Evolutionary conservation across 2,888 invertebrate species (phyloP).

Genomic region (Podabrus alpinus): DNA sequence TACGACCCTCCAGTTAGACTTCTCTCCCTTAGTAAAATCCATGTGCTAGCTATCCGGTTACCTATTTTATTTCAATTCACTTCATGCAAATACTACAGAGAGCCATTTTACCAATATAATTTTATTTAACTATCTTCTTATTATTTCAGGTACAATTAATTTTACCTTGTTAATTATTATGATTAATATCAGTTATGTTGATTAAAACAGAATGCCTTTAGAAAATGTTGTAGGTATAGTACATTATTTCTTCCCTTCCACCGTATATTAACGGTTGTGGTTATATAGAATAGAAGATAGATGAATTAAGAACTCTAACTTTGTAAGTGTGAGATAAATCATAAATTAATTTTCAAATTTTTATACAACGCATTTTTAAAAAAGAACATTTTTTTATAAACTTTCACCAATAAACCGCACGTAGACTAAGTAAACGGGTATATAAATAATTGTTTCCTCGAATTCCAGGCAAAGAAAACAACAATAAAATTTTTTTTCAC

Average conservation of each 20-base stretch:
- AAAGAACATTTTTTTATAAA: neutral
- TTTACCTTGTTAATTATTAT: conserved; percentile 7
- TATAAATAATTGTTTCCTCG: too few species aligned
- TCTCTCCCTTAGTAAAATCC: conserved; percentile 16
- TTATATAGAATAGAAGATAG: neutral
- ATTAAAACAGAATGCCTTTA: conserved; percentile 9
- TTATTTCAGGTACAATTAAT: conserved; percentile 6
- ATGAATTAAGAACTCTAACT: neutral
- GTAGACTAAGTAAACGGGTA: too few species aligned
- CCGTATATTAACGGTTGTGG: conserved; percentile 2
- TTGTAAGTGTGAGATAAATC: neutral
- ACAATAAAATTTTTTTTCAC: neutral
- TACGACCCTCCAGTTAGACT: conserved; percentile 18
- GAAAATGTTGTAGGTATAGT: neutral
- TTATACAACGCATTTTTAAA: neutral
- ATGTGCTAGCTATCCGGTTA: conserved; percentile 15
- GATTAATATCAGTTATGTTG: conserved; percentile 7
- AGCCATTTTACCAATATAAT: neutral
- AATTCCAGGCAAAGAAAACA: too few species aligned
- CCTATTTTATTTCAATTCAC: conserved; percentile 14
- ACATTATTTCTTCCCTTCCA: neutral
- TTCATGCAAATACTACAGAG: neutral
- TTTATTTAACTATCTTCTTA: neutral
- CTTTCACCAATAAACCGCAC: neutral
- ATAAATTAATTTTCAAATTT: neutral